A percentile compares a stretch with the other conserved stretches of the same genome.
phyloP scores from a whole-genome alignment of 1,140 invertebrate genomes.

The Hydropsyche tenuis region DNA sequence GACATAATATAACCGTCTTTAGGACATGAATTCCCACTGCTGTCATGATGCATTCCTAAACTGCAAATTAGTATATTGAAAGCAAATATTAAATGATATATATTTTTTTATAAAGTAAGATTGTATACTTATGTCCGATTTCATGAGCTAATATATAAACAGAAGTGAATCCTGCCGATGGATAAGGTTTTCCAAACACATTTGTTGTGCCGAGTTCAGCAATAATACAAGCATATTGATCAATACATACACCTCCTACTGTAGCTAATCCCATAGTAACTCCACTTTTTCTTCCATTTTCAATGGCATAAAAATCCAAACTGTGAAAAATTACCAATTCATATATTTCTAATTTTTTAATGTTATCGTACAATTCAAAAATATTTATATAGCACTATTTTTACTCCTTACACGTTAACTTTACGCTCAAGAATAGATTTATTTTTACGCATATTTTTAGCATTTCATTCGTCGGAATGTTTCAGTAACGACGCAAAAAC shows the following conservation, averaged over 20 bases:
- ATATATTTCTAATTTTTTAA: too few relatives aligned
- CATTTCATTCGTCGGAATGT: too few relatives aligned
- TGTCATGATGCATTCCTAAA: conserved; percentile 82
- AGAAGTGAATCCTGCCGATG: conserved; percentile 77
- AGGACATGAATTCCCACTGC: conserved; percentile 71
- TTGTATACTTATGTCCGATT: conserved; percentile 80
- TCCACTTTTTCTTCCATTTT: conserved; percentile 70
- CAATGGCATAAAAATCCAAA: conserved; percentile 75
- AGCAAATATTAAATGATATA: conserved; percentile 5
- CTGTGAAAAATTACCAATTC: conserved; percentile 53
- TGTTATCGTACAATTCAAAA: too few relatives aligned
- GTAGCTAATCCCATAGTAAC: conserved; percentile 81
- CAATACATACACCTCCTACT: conserved; percentile 76
- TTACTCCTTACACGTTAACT: too few relatives aligned
- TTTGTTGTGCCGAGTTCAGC: conserved; percentile 78
- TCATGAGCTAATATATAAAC: conserved; percentile 83
- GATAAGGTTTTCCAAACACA: conserved; percentile 71
- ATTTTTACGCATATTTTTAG: too few relatives aligned
- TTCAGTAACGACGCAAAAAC: too few relatives aligned
- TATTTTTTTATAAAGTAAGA: background rate
- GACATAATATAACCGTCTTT: conserved; percentile 84
- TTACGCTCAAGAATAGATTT: too few relatives aligned
- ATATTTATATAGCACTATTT: too few relatives aligned
- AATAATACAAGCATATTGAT: conserved; percentile 76
- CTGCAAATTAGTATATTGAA: conserved; percentile 55